Conservation (phyloP, 2,797 vertebrate species). For the Halcyon smyrnensis region DNA sequence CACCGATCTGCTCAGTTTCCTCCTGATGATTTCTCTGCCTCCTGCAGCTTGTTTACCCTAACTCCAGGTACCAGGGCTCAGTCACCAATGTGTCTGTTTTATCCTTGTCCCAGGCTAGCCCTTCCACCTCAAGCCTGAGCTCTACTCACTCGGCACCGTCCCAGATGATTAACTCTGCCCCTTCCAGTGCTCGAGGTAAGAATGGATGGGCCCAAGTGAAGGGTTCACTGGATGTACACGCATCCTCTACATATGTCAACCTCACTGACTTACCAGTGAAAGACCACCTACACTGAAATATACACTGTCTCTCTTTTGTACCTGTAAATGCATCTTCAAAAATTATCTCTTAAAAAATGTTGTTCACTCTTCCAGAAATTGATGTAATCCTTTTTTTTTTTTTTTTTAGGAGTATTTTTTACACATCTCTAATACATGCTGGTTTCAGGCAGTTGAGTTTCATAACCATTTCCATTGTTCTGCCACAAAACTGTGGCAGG, state of each 20-base stretch:
- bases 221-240: neutral
- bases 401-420: neutral
- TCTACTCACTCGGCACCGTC: slow-evolving; percentile 97
- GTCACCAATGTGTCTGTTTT: slow-evolving; percentile 78
- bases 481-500: neutral
- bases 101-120: slow-evolving; percentile 90
- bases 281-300: neutral
- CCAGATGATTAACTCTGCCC: slow-evolving; percentile 97
- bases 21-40: slow-evolving; percentile 36
- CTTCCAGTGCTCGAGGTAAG: slow-evolving; percentile 96
- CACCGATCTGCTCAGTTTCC: neutral
- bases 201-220: slow-evolving; percentile 1
- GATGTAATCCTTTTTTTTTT: neutral
- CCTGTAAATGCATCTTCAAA: neutral
- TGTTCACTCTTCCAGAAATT: neutral
- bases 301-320: neutral
- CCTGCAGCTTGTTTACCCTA: slow-evolving; percentile 72
- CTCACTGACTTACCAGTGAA: neutral
- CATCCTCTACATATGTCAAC: neutral
- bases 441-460: slow-evolving; percentile 9
- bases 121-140: slow-evolving; percentile 97
- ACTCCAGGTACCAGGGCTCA: slow-evolving; percentile 71
- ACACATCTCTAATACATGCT: neutral
- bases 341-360: neutral
- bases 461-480: neutral